A percentile compares a stretch with the other conserved stretches of the same genome.
These are phyloP conservation scores for Nineta flava DNA, from an alignment of 2,888 invertebrate genomes.

Conservation along the genomic window DNA sequence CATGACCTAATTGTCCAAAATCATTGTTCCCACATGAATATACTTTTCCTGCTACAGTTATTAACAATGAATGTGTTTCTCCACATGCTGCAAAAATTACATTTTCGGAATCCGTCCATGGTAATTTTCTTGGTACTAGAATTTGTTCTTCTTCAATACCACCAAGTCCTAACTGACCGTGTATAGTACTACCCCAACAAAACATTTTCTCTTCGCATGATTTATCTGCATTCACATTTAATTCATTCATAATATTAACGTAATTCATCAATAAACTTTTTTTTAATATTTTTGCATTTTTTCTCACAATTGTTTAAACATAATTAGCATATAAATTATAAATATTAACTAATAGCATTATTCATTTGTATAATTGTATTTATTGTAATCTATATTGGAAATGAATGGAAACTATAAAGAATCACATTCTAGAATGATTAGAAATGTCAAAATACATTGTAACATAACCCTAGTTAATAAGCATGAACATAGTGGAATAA, in stretches of 20 bases:
- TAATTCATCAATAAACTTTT: too few relatives aligned
- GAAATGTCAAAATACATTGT: too few relatives aligned
- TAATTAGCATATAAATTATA: too few relatives aligned
- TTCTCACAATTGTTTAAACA: too few relatives aligned
- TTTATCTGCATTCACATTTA: not conserved
- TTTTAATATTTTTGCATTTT: too few relatives aligned
- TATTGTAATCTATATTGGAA: too few relatives aligned
- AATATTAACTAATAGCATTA: too few relatives aligned
- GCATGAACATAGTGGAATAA: too few relatives aligned
- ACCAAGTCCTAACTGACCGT: constrained; percentile 66
- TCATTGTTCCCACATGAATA: constrained; percentile 91
- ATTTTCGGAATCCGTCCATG: constrained; percentile 41
- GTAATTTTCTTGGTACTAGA: constrained; percentile 40
- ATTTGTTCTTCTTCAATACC: constrained; percentile 58
- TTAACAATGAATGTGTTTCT: constrained; percentile 63
- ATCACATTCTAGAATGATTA: too few relatives aligned
- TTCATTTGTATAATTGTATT: too few relatives aligned
- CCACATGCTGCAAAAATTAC: constrained; percentile 54
- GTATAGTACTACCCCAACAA: constrained; percentile 62
- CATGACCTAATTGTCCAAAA: constrained; percentile 77
- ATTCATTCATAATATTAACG: not conserved
- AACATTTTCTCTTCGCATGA: constrained; percentile 30
- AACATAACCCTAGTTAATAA: too few relatives aligned
- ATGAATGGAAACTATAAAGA: too few relatives aligned
- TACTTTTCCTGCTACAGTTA: constrained; percentile 60